Evolutionary conservation across 2,888 invertebrate genomes (phyloP).

Genomic region (Dione vanillae): DNA sequence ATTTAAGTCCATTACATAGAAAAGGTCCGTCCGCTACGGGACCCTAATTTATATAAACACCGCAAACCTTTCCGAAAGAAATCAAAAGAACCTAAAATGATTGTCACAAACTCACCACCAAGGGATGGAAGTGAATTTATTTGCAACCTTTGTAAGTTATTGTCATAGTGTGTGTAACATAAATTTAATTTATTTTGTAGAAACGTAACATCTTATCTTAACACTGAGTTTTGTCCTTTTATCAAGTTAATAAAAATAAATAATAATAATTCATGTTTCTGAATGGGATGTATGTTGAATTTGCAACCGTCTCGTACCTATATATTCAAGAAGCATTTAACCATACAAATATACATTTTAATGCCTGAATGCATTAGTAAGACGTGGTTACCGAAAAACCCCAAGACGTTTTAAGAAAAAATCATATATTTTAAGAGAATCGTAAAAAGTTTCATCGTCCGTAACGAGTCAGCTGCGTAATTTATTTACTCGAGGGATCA

Average conservation of each 20-base stretch:
- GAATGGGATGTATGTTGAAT: too few relatives aligned
- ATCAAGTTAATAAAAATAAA: too few relatives aligned
- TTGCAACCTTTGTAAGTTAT: background rate
- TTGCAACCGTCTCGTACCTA: too few relatives aligned
- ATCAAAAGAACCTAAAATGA: slow-evolving; percentile 30
- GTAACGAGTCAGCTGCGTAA: slow-evolving; percentile 7
- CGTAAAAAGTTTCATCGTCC: slow-evolving; percentile 15
- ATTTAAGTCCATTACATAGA: slow-evolving; percentile 8
- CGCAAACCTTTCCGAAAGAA: slow-evolving; percentile 21
- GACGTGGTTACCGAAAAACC: background rate
- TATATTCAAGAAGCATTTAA: too few relatives aligned
- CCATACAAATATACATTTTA: too few relatives aligned
- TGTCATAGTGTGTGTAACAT: background rate
- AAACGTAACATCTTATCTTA: too few relatives aligned
- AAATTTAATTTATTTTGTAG: background rate
- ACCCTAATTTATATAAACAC: slow-evolving; percentile 17
- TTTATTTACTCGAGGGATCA: slow-evolving; percentile 17
- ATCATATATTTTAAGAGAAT: background rate
- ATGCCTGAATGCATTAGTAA: background rate
- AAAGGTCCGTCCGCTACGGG: slow-evolving; percentile 8
- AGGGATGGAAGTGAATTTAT: slow-evolving; percentile 21
- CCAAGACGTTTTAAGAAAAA: background rate
- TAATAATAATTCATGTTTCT: too few relatives aligned
- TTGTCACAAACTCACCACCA: slow-evolving; percentile 11
- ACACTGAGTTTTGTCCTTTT: too few relatives aligned